phyloP scores from a whole-genome alignment of 2,888 invertebrate genomes.

The Galerucella pusilla region DNA sequence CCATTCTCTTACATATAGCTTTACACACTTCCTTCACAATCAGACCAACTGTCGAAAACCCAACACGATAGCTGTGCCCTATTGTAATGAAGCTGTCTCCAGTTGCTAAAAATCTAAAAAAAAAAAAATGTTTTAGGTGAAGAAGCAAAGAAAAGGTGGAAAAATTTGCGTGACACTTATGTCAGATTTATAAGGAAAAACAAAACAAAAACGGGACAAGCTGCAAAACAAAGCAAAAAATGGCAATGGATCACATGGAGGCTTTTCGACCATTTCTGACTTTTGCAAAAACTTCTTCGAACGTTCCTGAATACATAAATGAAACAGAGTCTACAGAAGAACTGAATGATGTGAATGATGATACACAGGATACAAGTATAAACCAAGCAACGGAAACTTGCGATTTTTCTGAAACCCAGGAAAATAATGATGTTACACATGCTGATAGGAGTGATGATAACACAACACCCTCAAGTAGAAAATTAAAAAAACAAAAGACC shows the following conservation, averaged over 20 bases:
- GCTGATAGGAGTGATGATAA: neutral
- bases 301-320: neutral
- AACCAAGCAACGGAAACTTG: constrained; percentile 6
- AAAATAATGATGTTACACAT: neutral
- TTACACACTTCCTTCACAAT: constrained; percentile 44
- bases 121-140: constrained; percentile 42
- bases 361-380: neutral
- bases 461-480: constrained; percentile 3
- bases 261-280: constrained; percentile 25
- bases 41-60: constrained; percentile 42
- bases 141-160: constrained; percentile 44
- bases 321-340: too few relatives aligned
- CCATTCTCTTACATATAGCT: constrained; percentile 39
- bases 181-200: constrained; percentile 36
- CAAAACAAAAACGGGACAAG: constrained; percentile 41
- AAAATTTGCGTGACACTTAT: constrained; percentile 45
- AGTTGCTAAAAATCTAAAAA: constrained; percentile 47
- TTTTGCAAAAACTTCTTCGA: constrained; percentile 33
- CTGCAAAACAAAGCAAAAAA: constrained; percentile 24
- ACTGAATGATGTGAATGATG: constrained; percentile 9
- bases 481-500: constrained; percentile 1
- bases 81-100: constrained; percentile 44
- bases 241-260: constrained; percentile 37
- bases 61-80: constrained; percentile 45
- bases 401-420: neutral